Conservation (phyloP, 2,797 vertebrate species). For the Sebastes umbrosus region DNA sequence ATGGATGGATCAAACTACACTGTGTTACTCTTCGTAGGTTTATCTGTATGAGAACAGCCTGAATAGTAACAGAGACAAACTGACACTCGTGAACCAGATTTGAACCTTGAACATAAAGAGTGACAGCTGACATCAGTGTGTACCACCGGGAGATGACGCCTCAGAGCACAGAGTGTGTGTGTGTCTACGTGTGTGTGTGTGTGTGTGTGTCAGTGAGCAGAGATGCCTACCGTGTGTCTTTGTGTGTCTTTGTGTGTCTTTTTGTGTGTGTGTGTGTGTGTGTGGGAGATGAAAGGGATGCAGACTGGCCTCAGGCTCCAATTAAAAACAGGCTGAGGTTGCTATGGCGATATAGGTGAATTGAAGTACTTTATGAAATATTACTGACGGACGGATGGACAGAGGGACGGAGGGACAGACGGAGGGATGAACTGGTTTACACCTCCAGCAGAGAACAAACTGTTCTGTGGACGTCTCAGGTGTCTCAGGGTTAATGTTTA, state of each 20-base stretch:
- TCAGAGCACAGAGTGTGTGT: not conserved
- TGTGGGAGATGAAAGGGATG: constrained; percentile 57
- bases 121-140: not conserved
- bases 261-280: not conserved
- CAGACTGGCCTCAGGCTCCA: constrained; percentile 68
- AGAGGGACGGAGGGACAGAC: not conserved
- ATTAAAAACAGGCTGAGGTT: constrained; percentile 72
- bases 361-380: constrained; percentile 53
- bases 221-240: not conserved
- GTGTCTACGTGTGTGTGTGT: not conserved
- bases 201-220: not conserved
- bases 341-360: constrained; percentile 69
- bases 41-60: not conserved
- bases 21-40: not conserved
- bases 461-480: not conserved
- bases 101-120: constrained; percentile 20
- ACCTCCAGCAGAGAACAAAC: constrained; percentile 14
- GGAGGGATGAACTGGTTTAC: not conserved
- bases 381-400: constrained; percentile 5
- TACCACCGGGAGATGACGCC: constrained; percentile 5
- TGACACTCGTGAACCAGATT: not conserved
- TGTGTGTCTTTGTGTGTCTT: no score
- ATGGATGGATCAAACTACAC: no score
- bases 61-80: not conserved
- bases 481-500: not conserved